A percentile compares a stretch with the other conserved stretches of the same genome.
phyloP scores from a whole-genome alignment of 2,113 vertebrate species.

The Nycticorax nycticorax region DNA sequence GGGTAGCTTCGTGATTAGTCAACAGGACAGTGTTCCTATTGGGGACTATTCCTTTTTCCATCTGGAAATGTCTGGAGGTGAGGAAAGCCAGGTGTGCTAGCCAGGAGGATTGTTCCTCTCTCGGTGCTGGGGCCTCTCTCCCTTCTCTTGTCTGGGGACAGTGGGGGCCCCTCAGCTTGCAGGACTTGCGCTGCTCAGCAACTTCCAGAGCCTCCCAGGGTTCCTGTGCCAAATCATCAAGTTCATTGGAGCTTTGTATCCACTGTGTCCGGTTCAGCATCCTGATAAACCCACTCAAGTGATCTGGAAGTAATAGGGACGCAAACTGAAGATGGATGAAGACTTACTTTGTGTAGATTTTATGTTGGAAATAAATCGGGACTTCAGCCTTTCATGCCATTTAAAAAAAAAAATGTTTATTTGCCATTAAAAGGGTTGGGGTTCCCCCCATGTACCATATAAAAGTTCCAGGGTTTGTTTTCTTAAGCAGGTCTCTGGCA shows the following conservation, averaged over 20 bases:
- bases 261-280: not conserved
- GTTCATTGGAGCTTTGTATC: not conserved
- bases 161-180: not conserved
- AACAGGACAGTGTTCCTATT: rapidly evolving
- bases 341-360: not conserved
- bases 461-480: not conserved
- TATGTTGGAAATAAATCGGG: not conserved
- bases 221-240: not conserved
- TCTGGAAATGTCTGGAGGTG: not conserved
- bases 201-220: not conserved
- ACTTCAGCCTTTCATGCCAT: not conserved
- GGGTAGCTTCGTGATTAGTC: not conserved
- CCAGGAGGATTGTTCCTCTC: not conserved
- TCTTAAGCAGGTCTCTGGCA: not conserved
- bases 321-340: not conserved
- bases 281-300: not conserved
- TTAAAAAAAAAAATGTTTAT: not conserved
- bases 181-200: not conserved
- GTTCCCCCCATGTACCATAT: not conserved
- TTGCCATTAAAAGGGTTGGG: not conserved
- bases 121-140: not conserved
- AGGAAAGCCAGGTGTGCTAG: not conserved
- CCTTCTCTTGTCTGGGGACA: not conserved
- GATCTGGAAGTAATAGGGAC: not conserved
- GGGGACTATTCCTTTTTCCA: not conserved